phyloP scores from a whole-genome alignment of 2,888 invertebrate genomes.

The Trichopoda pennipes region DNA sequence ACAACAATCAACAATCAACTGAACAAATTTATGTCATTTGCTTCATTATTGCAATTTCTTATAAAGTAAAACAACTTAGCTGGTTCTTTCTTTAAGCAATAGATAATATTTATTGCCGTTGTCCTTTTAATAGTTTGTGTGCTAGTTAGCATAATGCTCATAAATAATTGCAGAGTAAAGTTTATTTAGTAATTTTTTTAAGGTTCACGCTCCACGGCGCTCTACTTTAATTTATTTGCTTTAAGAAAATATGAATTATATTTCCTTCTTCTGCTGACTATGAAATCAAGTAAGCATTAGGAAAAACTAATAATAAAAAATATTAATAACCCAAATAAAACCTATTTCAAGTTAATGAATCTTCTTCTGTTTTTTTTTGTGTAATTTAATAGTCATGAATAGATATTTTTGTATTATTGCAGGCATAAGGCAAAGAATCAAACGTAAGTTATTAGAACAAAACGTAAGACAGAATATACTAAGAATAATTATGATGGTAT shows the following conservation, averaged over 20 bases:
- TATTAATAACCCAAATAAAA: slow-evolving; percentile 42
- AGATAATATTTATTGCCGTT: slow-evolving; percentile 18
- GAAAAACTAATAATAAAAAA: not conserved
- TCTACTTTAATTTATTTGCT: not conserved
- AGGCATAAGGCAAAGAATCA: slow-evolving; percentile 34
- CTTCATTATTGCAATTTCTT: slow-evolving; percentile 9
- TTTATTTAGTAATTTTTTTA: slow-evolving; percentile 12
- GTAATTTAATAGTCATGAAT: not conserved
- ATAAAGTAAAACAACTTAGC: slow-evolving; percentile 24
- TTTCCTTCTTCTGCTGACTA: slow-evolving; percentile 1
- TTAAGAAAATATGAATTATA: slow-evolving; percentile 31
- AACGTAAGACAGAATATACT: slow-evolving; percentile 17
- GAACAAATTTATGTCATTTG: slow-evolving; percentile 34
- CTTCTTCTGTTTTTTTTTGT: slow-evolving; percentile 4
- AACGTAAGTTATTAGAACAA: not conserved
- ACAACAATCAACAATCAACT: slow-evolving; percentile 40
- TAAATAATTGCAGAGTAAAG: slow-evolving; percentile 29
- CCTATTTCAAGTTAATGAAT: slow-evolving; percentile 40
- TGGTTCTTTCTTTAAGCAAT: not conserved
- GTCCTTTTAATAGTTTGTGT: slow-evolving; percentile 23
- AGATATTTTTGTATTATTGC: slow-evolving; percentile 20
- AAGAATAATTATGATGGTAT: not conserved
- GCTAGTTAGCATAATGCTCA: slow-evolving; percentile 30
- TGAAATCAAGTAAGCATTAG: not conserved
- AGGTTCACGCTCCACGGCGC: not conserved